Conservation (phyloP, 1,140 invertebrate species). For the Psix sp. region DNA sequence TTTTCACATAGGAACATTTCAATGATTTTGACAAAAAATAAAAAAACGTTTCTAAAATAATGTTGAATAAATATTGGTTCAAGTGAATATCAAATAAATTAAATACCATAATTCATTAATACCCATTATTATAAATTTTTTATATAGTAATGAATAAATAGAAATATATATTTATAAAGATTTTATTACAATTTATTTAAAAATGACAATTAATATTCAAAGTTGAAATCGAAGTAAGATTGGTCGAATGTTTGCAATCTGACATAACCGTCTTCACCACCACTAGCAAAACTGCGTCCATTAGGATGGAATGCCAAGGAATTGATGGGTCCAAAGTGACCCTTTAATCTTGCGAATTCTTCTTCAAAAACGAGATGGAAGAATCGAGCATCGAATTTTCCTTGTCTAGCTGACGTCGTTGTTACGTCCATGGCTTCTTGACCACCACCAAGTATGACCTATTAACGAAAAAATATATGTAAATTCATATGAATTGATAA, state of each 20-base stretch:
- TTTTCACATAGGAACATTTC: too few relatives aligned
- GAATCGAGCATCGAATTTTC: constrained; percentile 91
- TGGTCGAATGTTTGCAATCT: constrained; percentile 97
- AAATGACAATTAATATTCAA: constrained; percentile 85
- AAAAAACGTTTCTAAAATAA: too few relatives aligned
- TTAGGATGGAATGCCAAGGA: constrained; percentile 98
- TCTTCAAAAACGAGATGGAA: constrained; percentile 99
- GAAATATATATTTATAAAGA: too few relatives aligned
- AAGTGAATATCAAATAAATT: too few relatives aligned
- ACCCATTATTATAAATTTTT: too few relatives aligned
- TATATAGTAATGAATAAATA: too few relatives aligned
- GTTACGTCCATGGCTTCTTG: constrained; percentile 99
- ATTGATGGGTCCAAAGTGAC: constrained; percentile 99
- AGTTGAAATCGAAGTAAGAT: constrained; percentile 97
- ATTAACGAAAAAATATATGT: constrained; percentile 39
- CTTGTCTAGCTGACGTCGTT: constrained; percentile 94
- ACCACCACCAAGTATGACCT: constrained; percentile 95
- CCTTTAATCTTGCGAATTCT: constrained; percentile 98
- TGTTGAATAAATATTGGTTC: too few relatives aligned
- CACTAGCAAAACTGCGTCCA: constrained; percentile 97
- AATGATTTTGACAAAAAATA: too few relatives aligned
- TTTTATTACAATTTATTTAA: too few relatives aligned
- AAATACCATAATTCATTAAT: too few relatives aligned
- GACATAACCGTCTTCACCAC: constrained; percentile 99
- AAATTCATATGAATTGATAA: not conserved